Evolutionary conservation across 2,888 invertebrate genomes (phyloP).

Genomic region (Lordiphosa fenestrarum): DNA sequence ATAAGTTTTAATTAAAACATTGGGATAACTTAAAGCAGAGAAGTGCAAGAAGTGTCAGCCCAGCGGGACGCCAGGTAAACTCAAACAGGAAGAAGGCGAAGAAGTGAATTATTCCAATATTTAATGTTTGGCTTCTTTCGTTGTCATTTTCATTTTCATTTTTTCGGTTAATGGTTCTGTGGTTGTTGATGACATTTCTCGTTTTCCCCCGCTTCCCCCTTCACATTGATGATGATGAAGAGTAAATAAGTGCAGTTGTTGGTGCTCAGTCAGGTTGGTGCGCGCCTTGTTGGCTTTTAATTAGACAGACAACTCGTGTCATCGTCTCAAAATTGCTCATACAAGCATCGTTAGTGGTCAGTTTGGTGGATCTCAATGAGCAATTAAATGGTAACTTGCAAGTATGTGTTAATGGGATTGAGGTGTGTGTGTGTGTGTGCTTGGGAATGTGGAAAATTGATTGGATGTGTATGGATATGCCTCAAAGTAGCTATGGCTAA

Average conservation of each 20-base stretch:
- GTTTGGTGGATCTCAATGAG: slow-evolving; percentile 10
- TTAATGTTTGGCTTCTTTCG: slow-evolving; percentile 16
- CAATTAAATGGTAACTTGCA: slow-evolving; percentile 28
- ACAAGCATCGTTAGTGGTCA: slow-evolving; percentile 39
- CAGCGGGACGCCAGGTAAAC: slow-evolving; percentile 9
- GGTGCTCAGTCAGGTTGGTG: slow-evolving; percentile 12
- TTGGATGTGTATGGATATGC: too few species aligned
- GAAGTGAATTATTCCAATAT: slow-evolving; percentile 30
- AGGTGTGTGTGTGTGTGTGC: too few species aligned
- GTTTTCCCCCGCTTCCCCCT: background rate
- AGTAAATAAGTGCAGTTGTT: background rate
- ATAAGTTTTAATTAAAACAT: slow-evolving; percentile 57
- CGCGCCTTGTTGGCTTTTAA: slow-evolving; percentile 49
- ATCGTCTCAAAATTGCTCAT: slow-evolving; percentile 18
- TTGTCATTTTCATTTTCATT: background rate
- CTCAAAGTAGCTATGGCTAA: slow-evolving; percentile 1
- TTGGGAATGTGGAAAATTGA: too few species aligned
- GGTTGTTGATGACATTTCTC: slow-evolving; percentile 3
- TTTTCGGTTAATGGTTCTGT: background rate
- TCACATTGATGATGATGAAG: background rate
- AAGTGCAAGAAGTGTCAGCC: slow-evolving; percentile 20
- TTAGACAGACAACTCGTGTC: slow-evolving; percentile 28
- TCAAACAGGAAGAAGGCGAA: background rate
- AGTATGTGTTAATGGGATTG: slow-evolving; percentile 8
- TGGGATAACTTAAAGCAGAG: slow-evolving; percentile 24